Evolutionary conservation across 2,797 vertebrate genomes (phyloP).

Genomic region (Neoniphon sammara): DNA sequence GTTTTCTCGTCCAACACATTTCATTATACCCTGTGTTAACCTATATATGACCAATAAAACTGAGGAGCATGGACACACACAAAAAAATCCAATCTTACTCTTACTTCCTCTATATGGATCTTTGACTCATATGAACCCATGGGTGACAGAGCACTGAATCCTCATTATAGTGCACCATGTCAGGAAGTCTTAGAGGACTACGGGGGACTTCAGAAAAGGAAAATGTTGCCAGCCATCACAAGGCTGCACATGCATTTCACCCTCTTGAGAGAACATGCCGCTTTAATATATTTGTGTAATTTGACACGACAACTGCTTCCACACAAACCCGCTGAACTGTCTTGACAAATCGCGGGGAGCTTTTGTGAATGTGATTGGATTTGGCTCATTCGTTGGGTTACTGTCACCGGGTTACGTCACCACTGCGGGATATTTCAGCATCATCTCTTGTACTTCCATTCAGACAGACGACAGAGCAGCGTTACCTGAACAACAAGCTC

Average conservation of each 20-base stretch:
- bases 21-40: no score
- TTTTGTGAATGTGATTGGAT: not conserved
- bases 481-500: constrained; percentile 18
- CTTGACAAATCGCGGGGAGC: constrained; percentile 4
- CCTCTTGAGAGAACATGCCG: constrained; percentile 11
- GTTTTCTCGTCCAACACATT: no score
- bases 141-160: not conserved
- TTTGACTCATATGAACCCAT: not conserved
- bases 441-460: not conserved
- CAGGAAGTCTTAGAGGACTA: constrained; percentile 17
- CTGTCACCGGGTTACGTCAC: not conserved
- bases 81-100: not conserved
- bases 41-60: no score
- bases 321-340: constrained; percentile 22
- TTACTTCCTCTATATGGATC: not conserved
- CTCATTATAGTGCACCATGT: not conserved
- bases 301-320: constrained; percentile 17
- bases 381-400: not conserved
- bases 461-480: not conserved
- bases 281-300: constrained; percentile 20
- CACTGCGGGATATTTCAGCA: constrained; percentile 8
- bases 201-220: constrained; percentile 4
- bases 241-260: not conserved
- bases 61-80: not conserved
- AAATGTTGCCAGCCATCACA: constrained; percentile 7